Base-by-base conservation (phyloP, 2,888 invertebrate species). In the Frankliniella fusca region DNA sequence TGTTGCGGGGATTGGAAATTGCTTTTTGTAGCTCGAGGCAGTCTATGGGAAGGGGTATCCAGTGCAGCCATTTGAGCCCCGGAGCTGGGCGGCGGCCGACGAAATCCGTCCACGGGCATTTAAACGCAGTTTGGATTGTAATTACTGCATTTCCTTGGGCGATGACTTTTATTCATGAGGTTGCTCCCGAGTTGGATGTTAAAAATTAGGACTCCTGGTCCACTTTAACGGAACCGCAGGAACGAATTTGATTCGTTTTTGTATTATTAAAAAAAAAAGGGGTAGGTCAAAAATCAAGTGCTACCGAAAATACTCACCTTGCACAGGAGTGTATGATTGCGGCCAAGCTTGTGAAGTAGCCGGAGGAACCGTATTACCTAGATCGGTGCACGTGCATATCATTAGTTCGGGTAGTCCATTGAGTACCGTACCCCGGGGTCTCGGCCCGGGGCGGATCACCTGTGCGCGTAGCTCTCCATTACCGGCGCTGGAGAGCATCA, bases 71-170 rank as follows among this genome's bases (percentile, higher is more conserved):
- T 61, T 61, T 61, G 70, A 12, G 27, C 23, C 12, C 12, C 70
- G 70, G 27, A 27, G 11, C 70, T 9, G 23, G n/a, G 70, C 23
- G 70, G 70, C 10, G 27, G 70, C 70, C 27, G 27, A 76, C 70
- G n/a, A 23, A 70, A 70, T 23, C n/a, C 27, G 70, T 76, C 70
- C 20, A 61, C n/a, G 61, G n/a, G 70, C 70, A 76, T 76, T 76
- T 76, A 76, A 76, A 76, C 70, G 70, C 12, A 27, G 10, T 76
- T 76, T 23, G 70, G 70, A 76, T 12, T 23, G 70, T 76, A 23
- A 76, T 76, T 76, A 76, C 38, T 38, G 38, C 38, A 3, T 38
- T 76, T 27, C 61, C 7, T 18, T 15, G 61, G 61, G 20, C 61
- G 20, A 61, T 61, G 61, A 7, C 18, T 76, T 23, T 76, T 76